Evolutionary conservation across 2,113 vertebrate species (phyloP).

Genomic region (Actinemys pallida): DNA sequence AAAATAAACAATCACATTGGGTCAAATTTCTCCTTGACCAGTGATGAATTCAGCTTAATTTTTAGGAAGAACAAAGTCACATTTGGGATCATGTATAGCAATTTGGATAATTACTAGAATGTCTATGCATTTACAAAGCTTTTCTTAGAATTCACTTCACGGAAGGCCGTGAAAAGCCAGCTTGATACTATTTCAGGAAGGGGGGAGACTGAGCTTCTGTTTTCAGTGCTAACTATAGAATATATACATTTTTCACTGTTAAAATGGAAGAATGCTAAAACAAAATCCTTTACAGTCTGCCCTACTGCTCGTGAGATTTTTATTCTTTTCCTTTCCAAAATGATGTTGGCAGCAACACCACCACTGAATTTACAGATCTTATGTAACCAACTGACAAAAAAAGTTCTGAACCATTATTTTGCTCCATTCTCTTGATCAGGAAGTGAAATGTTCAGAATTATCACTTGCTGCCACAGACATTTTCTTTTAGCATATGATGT

Average conservation of each 20-base stretch:
- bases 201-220: background rate
- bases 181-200: background rate
- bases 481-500: background rate
- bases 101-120: background rate
- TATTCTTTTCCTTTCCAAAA: background rate
- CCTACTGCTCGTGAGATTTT: fast-evolving
- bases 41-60: background rate
- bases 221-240: background rate
- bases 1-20: background rate
- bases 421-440: background rate
- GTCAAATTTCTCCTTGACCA: background rate
- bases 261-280: background rate
- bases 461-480: background rate
- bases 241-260: fast-evolving
- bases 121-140: background rate
- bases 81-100: background rate
- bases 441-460: background rate
- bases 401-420: background rate
- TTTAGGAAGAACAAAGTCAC: background rate
- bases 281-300: background rate
- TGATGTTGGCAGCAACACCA: background rate
- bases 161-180: too few species aligned
- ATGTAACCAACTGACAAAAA: background rate
- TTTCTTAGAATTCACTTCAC: background rate
- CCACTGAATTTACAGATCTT: background rate